These are phyloP conservation scores for Micrasema longulum DNA, from an alignment of 1,140 invertebrate genomes.

Conservation along the genomic window DNA sequence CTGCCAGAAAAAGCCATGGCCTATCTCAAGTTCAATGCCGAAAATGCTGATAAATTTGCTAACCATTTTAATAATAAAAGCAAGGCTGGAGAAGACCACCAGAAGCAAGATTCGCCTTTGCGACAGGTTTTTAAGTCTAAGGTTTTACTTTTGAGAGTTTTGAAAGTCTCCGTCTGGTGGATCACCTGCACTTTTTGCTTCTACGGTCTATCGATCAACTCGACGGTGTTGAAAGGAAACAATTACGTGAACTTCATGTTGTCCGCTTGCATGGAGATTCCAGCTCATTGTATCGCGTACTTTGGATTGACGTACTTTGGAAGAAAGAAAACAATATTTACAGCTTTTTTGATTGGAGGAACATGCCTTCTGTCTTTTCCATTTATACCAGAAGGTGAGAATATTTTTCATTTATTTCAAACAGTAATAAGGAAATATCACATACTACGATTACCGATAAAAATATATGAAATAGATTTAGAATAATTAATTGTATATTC, in stretches of 20 bases:
- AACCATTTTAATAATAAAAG: slow-evolving; percentile 40
- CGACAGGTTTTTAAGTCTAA: slow-evolving; percentile 69
- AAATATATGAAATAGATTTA: too few species aligned
- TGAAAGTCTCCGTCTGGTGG: slow-evolving; percentile 79
- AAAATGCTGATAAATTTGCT: slow-evolving; percentile 57
- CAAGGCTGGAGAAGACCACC: slow-evolving; percentile 57
- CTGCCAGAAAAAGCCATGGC: slow-evolving; percentile 70
- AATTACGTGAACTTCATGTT: slow-evolving; percentile 79
- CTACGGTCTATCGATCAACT: slow-evolving; percentile 86
- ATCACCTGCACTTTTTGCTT: slow-evolving; percentile 81
- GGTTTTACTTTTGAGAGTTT: slow-evolving; percentile 73
- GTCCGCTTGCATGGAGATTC: slow-evolving; percentile 77
- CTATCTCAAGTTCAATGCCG: slow-evolving; percentile 62
- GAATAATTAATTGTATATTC: too few species aligned
- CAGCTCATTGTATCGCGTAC: slow-evolving; percentile 77
- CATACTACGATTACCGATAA: too few species aligned
- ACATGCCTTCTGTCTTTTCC: slow-evolving; percentile 63
- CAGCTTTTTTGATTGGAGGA: slow-evolving; percentile 60
- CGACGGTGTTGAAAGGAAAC: slow-evolving; percentile 78
- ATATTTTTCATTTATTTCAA: too few species aligned
- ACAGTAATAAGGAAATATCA: too few species aligned
- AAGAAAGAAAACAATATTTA: slow-evolving; percentile 66
- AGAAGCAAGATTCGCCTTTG: slow-evolving; percentile 59
- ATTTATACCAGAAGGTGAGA: slow-evolving; percentile 64
- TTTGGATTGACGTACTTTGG: slow-evolving; percentile 74